Percentiles rank a stretch among this genome's conserved stretches.
Conservation (phyloP, 1,140 invertebrate genomes). For the Zaprionus ornatus region DNA sequence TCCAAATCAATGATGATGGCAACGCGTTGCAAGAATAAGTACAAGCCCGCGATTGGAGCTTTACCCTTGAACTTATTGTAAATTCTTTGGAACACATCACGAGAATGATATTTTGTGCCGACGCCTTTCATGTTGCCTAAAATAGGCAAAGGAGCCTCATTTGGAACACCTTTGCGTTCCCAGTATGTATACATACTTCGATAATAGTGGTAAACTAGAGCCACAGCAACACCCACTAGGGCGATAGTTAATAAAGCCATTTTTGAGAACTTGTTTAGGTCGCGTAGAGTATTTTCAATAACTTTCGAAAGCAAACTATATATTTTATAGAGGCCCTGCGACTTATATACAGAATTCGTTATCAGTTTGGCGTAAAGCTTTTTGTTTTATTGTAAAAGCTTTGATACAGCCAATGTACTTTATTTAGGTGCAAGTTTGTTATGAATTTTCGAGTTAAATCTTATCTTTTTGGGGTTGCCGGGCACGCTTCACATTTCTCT, state of each 20-base stretch:
- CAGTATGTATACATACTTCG: constrained; percentile 75
- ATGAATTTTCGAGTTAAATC: not conserved
- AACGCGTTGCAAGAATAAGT: constrained; percentile 49
- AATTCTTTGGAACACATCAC: constrained; percentile 52
- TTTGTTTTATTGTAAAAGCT: too few species aligned
- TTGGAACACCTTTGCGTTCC: constrained; percentile 77
- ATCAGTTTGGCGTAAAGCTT: not conserved
- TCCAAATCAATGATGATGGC: constrained; percentile 64
- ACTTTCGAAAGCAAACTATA: not conserved
- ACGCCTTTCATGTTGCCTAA: constrained; percentile 75
- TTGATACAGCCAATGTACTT: not conserved
- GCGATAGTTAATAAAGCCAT: not conserved
- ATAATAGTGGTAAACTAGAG: constrained; percentile 43
- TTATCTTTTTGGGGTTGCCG: not conserved
- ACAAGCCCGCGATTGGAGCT: constrained; percentile 55
- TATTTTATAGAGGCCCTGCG: not conserved
- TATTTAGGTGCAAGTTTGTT: not conserved
- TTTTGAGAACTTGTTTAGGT: not conserved
- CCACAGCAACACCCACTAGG: constrained; percentile 10
- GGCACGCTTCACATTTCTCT: not conserved
- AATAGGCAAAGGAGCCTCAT: constrained; percentile 65
- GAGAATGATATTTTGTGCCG: constrained; percentile 40
- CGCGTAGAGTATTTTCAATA: not conserved
- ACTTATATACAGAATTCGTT: not conserved
- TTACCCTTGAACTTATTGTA: constrained; percentile 76